Evolutionary conservation across 1,140 invertebrate genomes (phyloP), one percentile per base, ranked within the genome.

Genomic region (Sitobion miscanthi): DNA sequence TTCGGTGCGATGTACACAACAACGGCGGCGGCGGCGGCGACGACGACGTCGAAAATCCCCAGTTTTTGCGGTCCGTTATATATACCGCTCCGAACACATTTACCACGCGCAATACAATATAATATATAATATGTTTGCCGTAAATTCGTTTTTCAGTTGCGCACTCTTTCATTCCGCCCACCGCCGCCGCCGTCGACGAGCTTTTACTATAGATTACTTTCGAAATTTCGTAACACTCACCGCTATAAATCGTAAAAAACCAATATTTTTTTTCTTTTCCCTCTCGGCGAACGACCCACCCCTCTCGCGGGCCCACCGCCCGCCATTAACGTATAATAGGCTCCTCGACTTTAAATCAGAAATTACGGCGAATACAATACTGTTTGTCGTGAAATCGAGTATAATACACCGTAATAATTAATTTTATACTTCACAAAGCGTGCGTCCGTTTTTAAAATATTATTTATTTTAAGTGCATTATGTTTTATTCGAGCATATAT

Each of bases 191-290:
- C 17, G 35, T 38, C 77, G 8, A 38, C 82, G 38, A 83, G 82
- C 82, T 83, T 83, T 83, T 83, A 38, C 82, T 83, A 83, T 42
- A 83, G n/a, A 42, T 83, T 85, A 42, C 83, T 85, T 85, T 85
- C 2, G 35, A 85, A 85, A 85, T 42, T 38, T 85, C 82, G 42
- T n/a, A 86, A 86, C 83, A 30, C 25, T n/a, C 42, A 17, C 42
- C 85, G 42, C 42, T 45, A 86, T 86, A 47, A 86, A 86, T 86
- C 85, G 85, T 86, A 47, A 86, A 86, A 86, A 86, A 86, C n/a
- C n/a, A 83, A 83, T 83, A 83, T 83, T 38, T 83, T 83, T 25
- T 82, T 38, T 69, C 21, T 7, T 35, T 35, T 35, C 35, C n/a
- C n/a, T 35, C n/a, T 20, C n/a, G 3, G 4, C 69, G n/a, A 35